Base-by-base conservation (phyloP, 1,140 invertebrate genomes). In the Drosophila ananassae region DNA sequence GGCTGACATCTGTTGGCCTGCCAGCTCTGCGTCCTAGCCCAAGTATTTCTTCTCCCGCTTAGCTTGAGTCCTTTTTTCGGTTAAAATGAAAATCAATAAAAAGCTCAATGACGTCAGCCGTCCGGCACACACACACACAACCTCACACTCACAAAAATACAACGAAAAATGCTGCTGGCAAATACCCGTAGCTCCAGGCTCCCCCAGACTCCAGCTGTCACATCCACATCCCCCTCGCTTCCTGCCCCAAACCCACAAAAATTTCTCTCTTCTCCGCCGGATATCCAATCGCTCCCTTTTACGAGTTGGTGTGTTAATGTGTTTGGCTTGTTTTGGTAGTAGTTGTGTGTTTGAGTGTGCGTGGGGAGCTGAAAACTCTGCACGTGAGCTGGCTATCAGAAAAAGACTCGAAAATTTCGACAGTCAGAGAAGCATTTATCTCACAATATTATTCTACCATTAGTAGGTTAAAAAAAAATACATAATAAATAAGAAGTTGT, bases 81-180 rank as follows among this genome's bases (percentile, higher is more conserved):
- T 77, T 47, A 75, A 81, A 82, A 79, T 56, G 73, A 80, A 90
- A 90, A 90, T 90, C 89, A 85, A 90, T 90, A 90, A 89, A 90
- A 90, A 90, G 89, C 89, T 90, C 89, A 90, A 90, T 90, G 89
- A 90, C 89, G 89, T 90, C 89, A 90, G 78, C 71, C 59, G 69
- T 34, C 62, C 58, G 56, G 60, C 47, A 63, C 58, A 71, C 48
- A 62, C 48, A 75, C 39, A 69, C 44, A 68, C 52, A 52, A 52
- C 46, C 37, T 17, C 17, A 34, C 10, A 48, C 37, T 50, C 34
- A 24, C 9, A 66, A 63, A 52, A 17, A 30, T 25, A 41, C 47
- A 59, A 54, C 61, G 44, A 9, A 39, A 66, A 63, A 62, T 59
- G 73, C 69, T 58, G 73, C 30, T 41, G 44, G 62, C 72, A 28